Percentiles rank a stretch among this genome's conserved stretches.
Conservation (phyloP, 2,113 vertebrate species). For the Pygoscelis adeliae region DNA sequence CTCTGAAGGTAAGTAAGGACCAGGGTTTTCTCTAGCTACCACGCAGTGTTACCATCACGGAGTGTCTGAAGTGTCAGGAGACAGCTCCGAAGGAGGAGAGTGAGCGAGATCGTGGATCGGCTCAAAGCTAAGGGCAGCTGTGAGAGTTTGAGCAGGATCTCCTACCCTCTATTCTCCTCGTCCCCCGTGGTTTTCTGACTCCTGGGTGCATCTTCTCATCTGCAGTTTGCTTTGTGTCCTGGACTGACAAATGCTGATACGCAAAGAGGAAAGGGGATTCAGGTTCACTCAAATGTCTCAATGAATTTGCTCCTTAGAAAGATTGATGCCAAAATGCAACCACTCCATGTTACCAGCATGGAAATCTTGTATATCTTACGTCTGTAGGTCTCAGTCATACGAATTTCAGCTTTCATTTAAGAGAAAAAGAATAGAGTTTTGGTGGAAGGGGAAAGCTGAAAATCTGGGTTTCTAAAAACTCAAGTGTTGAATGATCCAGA, state of each 20-base stretch:
- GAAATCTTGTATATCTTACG: accelerated
- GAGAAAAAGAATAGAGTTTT: neutral
- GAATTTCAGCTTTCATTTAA: neutral
- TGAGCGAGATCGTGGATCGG: accelerated
- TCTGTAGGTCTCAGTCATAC: accelerated
- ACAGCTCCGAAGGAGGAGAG: neutral
- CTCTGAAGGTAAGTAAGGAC: neutral
- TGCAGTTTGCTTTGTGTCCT: neutral
- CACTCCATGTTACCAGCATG: accelerated
- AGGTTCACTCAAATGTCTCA: accelerated
- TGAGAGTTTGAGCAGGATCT: neutral
- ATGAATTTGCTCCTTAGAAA: neutral
- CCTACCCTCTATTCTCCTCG: accelerated
- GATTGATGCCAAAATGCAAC: too few species aligned
- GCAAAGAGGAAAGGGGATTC: accelerated
- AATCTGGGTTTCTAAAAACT: too few species aligned
- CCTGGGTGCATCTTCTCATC: neutral
- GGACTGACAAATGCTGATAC: neutral
- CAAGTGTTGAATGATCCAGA: neutral
- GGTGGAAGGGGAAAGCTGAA: neutral
- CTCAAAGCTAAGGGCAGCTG: neutral
- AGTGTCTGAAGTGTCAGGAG: neutral
- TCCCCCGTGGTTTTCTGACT: neutral
- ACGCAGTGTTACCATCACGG: accelerated
- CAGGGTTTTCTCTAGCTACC: neutral